Evolutionary conservation across 1,140 invertebrate species (phyloP), one percentile per base, ranked within the genome.

Genomic region (Amyelois transitella): DNA sequence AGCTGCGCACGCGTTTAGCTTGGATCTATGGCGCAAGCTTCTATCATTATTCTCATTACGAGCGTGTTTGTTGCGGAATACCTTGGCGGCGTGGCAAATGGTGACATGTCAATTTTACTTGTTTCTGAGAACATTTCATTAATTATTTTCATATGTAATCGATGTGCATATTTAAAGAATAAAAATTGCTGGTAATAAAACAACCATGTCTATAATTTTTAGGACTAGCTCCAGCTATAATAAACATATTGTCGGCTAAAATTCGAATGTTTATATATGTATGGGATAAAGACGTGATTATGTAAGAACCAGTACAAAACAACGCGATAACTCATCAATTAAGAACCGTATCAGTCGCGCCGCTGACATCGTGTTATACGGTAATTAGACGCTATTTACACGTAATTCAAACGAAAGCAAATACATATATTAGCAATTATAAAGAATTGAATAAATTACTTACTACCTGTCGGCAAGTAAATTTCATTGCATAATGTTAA

Each of bases 11-110:
- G 71, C 75, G 75, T 72, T 53, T 58, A 54, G 25, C 55, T 62
- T 68, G n/a, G 77, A 79, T 78, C 71, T 76, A 70, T 82, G 77
- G 77, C 75, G 76, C 75, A 82, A 86, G 72, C 63, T 75, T 76
- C 73, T 72, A 77, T 86, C 77, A 76, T 81, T 80, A 76, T 75
- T 76, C 66, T 77, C 69, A 77, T 78, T 78, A 78, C 72, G n/a
- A 69, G 60, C 64, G 68, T 70, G 66, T 64, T 61, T 20, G 65
- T 66, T 61, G 55, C 56, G 64, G 66, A 70, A 73, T 69, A 66
- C 71, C 65, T n/a, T n/a, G n/a, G n/a, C 54, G 61, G 55, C 61
- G 50, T 60, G 60, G 60, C 58, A 61, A 61, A 64, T 53, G 53
- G 58, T 62, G 2, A 28, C 12, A 28, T 10, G 25, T 28, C 25